Conservation (phyloP, 2,888 invertebrate genomes). For the Abrostola tripartita region DNA sequence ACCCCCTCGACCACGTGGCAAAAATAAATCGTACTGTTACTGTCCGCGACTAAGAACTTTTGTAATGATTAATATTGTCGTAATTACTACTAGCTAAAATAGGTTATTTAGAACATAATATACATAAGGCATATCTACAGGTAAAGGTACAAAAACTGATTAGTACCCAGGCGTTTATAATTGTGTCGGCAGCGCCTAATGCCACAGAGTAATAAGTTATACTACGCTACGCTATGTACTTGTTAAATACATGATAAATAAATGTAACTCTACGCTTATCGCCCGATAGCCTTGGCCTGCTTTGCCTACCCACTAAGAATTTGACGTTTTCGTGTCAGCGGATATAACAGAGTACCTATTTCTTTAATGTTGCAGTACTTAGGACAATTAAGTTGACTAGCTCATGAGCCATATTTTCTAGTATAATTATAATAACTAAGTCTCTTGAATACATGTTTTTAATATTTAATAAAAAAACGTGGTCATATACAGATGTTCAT, state of each 20-base stretch:
- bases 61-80: no score
- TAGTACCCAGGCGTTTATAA: constrained; percentile 20
- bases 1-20: no score
- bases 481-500: no score
- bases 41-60: no score
- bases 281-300: constrained; percentile 52
- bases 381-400: constrained; percentile 14
- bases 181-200: constrained; percentile 15
- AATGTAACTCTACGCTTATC: constrained; percentile 51
- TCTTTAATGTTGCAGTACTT: background rate
- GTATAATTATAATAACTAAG: background rate
- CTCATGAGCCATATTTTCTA: no score
- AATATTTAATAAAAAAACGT: no score
- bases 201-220: background rate
- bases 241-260: constrained; percentile 52
- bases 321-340: constrained; percentile 32
- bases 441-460: no score
- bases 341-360: constrained; percentile 16
- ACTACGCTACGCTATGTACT: constrained; percentile 22
- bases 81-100: no score
- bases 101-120: no score
- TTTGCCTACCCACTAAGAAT: constrained; percentile 45
- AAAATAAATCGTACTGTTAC: no score
- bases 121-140: no score
- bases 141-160: background rate